Base-by-base conservation (phyloP, 2,888 invertebrate species). In the Ophioninae sp. region DNA sequence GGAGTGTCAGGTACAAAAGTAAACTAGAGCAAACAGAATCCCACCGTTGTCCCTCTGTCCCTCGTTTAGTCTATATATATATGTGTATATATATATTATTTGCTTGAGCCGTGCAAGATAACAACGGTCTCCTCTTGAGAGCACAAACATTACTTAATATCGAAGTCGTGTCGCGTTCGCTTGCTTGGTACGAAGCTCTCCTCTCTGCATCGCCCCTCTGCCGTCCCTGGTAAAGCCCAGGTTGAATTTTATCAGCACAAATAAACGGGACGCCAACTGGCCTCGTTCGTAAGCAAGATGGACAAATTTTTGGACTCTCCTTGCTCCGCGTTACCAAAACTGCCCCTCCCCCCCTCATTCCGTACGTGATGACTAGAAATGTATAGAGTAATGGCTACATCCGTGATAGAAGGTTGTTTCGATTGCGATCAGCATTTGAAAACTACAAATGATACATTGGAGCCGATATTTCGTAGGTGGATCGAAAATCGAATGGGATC, bases 1-100 rank as follows among this genome's bases (percentile, higher is more conserved):
- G 86, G 89, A 86, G 86, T 86, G 81, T 82, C 80, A 85, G 85
- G 87, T 86, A 88, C 75, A 75, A 72, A 79, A 89, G 90, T 87
- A 91, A 92, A 92, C 90, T 90, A 92, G 91, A 91, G 90, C 91
- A 92, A 92, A 92, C 90, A 92, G 87, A 88, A 87, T 85, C 88
- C 87, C 87, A 88, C 75, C 87, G 85, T 85, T 75, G 87, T 89
- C 87, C 86, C 88, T 86, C 87, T 88, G 17, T 82, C 88, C 88
- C 79, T 89, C 89, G 87, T 90, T 90, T 88, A 91, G 91, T 91
- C 88, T 89, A 30, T 77, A 50, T 56, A 20, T 61, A 37, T 37
- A 21, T 41, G 59, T 39, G 56, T 69, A 56, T 41, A 56, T 70
- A 44, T 70, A 62, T 70, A 79, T 81, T 81, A 84, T 84, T 84